Evolutionary conservation across 2,797 vertebrate genomes (phyloP).

Genomic region (Sebastes hopkinsi): DNA sequence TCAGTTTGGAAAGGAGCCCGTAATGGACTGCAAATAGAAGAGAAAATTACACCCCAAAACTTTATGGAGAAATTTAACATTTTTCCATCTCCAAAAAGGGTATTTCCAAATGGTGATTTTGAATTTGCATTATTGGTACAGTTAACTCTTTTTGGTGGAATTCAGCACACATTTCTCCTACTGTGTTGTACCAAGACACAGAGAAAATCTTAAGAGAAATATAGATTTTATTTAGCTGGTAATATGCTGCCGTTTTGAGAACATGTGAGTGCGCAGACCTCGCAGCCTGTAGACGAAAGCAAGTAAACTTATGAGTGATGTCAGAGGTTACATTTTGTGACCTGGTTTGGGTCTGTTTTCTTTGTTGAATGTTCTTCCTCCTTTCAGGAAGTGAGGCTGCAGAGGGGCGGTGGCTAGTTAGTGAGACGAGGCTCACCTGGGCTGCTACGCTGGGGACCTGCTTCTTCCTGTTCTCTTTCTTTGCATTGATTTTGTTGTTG

Average conservation of each 20-base stretch:
- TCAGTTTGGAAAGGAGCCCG: too few species aligned
- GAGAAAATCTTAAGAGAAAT: background rate
- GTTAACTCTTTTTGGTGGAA: background rate
- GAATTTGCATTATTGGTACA: background rate
- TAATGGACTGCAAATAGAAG: background rate
- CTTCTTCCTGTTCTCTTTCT: background rate
- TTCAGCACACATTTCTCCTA: background rate
- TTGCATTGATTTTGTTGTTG: background rate
- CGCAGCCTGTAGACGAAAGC: background rate
- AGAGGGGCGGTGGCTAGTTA: background rate
- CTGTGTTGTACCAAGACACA: background rate
- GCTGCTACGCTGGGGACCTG: background rate
- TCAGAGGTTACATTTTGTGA: background rate
- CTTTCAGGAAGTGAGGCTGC: background rate
- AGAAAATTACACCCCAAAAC: background rate
- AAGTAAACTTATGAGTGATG: background rate
- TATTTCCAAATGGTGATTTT: background rate
- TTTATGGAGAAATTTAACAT: background rate
- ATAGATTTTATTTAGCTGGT: background rate
- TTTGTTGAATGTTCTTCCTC: background rate
- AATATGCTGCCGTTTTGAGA: background rate
- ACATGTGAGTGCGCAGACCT: background rate
- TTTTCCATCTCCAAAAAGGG: background rate
- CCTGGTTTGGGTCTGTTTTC: background rate
- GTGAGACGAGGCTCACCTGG: slow-evolving; percentile 14